Conservation (phyloP, 2,888 invertebrate genomes). For the Norana najaformis region DNA sequence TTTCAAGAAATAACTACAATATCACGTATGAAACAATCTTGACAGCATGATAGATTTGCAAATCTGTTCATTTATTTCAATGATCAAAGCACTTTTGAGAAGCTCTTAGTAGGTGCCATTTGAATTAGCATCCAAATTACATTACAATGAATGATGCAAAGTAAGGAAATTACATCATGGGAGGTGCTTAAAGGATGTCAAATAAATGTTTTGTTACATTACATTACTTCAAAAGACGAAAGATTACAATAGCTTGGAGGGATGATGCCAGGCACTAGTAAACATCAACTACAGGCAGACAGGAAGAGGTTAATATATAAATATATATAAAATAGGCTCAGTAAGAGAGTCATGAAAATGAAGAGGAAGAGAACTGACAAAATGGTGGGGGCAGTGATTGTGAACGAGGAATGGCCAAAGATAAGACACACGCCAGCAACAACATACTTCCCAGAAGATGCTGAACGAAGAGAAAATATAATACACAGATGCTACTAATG, state of each 20-base stretch:
- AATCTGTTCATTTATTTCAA: neutral
- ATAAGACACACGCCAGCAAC: neutral
- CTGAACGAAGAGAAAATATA: neutral
- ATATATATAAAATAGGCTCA: too few relatives aligned
- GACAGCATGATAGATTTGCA: too few relatives aligned
- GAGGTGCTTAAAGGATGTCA: too few relatives aligned
- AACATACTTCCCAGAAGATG: neutral
- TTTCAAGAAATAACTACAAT: neutral
- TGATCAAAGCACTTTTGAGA: neutral
- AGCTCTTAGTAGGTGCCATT: neutral
- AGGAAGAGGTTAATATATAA: too few relatives aligned
- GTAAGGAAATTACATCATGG: too few relatives aligned
- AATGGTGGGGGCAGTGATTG: too few relatives aligned
- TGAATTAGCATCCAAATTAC: too few relatives aligned
- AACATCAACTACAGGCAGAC: neutral
- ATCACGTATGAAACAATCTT: too few relatives aligned
- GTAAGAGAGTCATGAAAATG: neutral
- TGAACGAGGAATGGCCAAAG: neutral
- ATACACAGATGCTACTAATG: neutral
- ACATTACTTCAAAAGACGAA: too few relatives aligned
- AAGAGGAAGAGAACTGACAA: neutral
- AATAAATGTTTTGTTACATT: neutral
- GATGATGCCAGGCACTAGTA: neutral
- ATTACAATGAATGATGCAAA: too few relatives aligned
- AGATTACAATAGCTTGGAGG: neutral